Evolutionary conservation across 2,797 vertebrate species (phyloP).

Genomic region (Distichodus sexfasciatus): DNA sequence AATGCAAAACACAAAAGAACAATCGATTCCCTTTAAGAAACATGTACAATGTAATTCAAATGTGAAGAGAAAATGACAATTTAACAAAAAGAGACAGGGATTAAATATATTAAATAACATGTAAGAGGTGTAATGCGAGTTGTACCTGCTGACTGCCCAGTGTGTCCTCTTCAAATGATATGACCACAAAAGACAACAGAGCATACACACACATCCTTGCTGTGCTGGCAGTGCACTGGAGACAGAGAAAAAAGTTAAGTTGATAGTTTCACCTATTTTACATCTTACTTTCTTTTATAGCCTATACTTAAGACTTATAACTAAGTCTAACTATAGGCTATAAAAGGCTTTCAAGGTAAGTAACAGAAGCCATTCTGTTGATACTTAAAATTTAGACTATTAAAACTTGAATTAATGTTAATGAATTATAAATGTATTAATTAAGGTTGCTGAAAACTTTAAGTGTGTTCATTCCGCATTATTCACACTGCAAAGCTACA

Average conservation of each 20-base stretch:
- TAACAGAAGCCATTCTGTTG: too few species aligned
- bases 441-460: too few species aligned
- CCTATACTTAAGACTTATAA: too few species aligned
- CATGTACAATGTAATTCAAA: not conserved
- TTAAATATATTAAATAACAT: too few species aligned
- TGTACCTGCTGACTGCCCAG: conserved; percentile 90
- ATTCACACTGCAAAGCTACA: too few species aligned
- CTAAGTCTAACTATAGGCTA: too few species aligned
- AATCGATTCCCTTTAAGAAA: not conserved
- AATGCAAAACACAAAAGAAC: not conserved
- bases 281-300: too few species aligned
- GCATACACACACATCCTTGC: conserved; percentile 95
- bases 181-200: conserved; percentile 92
- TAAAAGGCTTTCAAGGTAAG: too few species aligned
- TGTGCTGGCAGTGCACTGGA: conserved; percentile 91
- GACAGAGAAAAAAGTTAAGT: conserved; percentile 21
- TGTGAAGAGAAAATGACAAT: not conserved
- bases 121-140: too few species aligned
- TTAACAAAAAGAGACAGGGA: not conserved
- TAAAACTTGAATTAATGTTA: too few species aligned
- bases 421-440: too few species aligned
- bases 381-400: not conserved
- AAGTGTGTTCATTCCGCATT: not conserved
- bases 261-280: too few species aligned
- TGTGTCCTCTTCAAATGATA: conserved; percentile 88